Evolutionary conservation across 2,888 invertebrate genomes (phyloP).

Genomic region (Mylabris sibirica): DNA sequence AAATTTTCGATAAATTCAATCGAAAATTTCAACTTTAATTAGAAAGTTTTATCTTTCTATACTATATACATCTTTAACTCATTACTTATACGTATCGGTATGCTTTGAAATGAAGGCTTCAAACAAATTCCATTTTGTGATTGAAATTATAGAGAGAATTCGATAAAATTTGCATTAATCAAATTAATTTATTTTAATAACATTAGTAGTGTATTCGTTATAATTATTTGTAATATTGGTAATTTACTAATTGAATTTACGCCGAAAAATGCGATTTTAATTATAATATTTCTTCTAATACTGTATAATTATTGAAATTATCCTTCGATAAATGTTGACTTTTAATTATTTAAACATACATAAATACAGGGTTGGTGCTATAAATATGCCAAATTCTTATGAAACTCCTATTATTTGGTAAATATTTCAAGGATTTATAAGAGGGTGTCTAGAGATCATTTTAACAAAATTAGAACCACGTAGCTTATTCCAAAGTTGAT

Average conservation of each 20-base stretch:
- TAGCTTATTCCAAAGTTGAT: too few species aligned
- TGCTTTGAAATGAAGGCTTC: background rate
- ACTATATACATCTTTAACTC: too few species aligned
- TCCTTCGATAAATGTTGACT: slow-evolving; percentile 20
- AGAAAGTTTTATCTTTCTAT: background rate
- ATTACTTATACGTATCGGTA: background rate
- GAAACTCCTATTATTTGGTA: too few species aligned
- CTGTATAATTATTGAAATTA: slow-evolving; percentile 29
- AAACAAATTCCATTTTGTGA: background rate
- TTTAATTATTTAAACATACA: slow-evolving; percentile 25
- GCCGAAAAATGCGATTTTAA: slow-evolving; percentile 17
- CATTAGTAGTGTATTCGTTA: background rate
- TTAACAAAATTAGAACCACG: too few species aligned
- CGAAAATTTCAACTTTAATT: background rate
- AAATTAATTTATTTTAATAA: background rate
- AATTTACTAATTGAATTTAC: slow-evolving; percentile 23
- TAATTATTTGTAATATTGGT: slow-evolving; percentile 12
- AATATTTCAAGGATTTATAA: too few species aligned
- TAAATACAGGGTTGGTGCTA: too few species aligned
- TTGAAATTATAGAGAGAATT: too few species aligned
- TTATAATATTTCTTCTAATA: background rate
- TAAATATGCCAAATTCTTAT: too few species aligned
- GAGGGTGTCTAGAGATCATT: too few species aligned
- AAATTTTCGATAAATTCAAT: too few species aligned
- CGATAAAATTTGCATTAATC: background rate